These are phyloP conservation scores for Melipona quadrifasciata DNA, from an alignment of 1,140 invertebrate species.

Conservation along the genomic window DNA sequence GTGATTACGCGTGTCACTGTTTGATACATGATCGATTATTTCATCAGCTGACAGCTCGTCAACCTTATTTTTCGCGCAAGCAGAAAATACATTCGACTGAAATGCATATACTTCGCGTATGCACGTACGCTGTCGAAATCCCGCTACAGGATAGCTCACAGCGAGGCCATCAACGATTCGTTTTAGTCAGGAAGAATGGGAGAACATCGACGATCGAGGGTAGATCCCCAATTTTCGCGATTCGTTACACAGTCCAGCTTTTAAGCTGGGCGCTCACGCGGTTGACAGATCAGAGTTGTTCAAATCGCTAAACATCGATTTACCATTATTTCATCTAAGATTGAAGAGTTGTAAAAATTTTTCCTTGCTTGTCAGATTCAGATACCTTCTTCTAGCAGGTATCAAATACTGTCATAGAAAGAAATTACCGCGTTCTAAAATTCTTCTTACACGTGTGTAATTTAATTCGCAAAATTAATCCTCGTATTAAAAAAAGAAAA, in stretches of 20 bases:
- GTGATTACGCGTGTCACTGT: neutral
- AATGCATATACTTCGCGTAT: neutral
- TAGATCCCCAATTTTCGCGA: constrained; percentile 12
- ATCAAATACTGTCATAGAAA: too few species aligned
- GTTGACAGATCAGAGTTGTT: constrained; percentile 5
- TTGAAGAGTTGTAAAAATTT: neutral
- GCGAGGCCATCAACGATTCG: constrained; percentile 38
- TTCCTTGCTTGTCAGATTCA: neutral
- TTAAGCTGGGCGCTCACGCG: neutral
- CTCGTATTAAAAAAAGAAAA: too few species aligned
- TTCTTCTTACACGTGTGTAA: too few species aligned
- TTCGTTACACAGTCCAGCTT: constrained; percentile 1
- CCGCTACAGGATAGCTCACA: constrained; percentile 18
- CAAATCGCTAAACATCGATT: neutral
- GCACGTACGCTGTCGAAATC: constrained; percentile 29
- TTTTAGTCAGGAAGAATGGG: constrained; percentile 41
- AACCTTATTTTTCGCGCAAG: constrained; percentile 17
- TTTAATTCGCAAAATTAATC: too few species aligned
- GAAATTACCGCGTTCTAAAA: too few species aligned
- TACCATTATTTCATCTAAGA: neutral
- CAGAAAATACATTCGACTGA: constrained; percentile 22
- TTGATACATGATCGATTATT: constrained; percentile 22
- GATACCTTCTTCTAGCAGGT: too few species aligned
- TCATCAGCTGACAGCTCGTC: constrained; percentile 18
- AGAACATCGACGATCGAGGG: constrained; percentile 41